Evolutionary conservation across 2,888 invertebrate species (phyloP).

Genomic region (Pasiphila rectangulata): DNA sequence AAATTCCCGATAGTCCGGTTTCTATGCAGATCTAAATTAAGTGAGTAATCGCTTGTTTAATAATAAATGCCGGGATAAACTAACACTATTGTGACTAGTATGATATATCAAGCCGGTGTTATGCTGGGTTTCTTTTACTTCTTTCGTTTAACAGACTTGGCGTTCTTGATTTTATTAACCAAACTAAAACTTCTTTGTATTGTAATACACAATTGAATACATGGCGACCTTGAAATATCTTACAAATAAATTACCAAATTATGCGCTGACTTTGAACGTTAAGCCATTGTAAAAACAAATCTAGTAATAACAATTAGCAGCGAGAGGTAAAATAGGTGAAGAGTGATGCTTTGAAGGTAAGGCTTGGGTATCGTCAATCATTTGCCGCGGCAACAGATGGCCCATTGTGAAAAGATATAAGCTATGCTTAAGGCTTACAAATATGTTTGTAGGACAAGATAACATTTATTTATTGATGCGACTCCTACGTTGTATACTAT

Average conservation of each 20-base stretch:
- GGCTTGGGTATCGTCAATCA: slow-evolving; percentile 58
- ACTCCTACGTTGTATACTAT: not conserved
- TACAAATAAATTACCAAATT: slow-evolving; percentile 1
- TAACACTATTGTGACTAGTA: slow-evolving; percentile 13
- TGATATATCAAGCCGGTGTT: slow-evolving; percentile 12
- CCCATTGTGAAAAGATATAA: slow-evolving; percentile 63
- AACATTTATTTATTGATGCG: slow-evolving; percentile 1
- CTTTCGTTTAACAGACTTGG: not conserved
- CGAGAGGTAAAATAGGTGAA: slow-evolving; percentile 21
- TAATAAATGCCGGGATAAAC: slow-evolving; percentile 44
- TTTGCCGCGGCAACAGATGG: slow-evolving; percentile 58
- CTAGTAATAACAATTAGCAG: slow-evolving; percentile 14
- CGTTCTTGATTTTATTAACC: not conserved
- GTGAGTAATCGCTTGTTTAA: slow-evolving; percentile 61
- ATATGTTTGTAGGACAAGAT: slow-evolving; percentile 4
- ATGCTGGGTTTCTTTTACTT: slow-evolving; percentile 8
- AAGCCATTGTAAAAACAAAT: not conserved
- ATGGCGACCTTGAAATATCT: not conserved
- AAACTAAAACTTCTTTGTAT: not conserved
- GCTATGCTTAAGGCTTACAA: slow-evolving; percentile 41
- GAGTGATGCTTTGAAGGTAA: slow-evolving; percentile 23
- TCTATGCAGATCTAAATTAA: slow-evolving; percentile 66
- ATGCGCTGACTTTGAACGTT: slow-evolving; percentile 6
- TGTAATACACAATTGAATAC: not conserved
- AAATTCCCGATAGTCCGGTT: slow-evolving; percentile 49